A percentile compares a stretch with the other conserved stretches of the same genome.
phyloP scores from a whole-genome alignment of 1,140 invertebrate species.

The Nomia melanderi region DNA sequence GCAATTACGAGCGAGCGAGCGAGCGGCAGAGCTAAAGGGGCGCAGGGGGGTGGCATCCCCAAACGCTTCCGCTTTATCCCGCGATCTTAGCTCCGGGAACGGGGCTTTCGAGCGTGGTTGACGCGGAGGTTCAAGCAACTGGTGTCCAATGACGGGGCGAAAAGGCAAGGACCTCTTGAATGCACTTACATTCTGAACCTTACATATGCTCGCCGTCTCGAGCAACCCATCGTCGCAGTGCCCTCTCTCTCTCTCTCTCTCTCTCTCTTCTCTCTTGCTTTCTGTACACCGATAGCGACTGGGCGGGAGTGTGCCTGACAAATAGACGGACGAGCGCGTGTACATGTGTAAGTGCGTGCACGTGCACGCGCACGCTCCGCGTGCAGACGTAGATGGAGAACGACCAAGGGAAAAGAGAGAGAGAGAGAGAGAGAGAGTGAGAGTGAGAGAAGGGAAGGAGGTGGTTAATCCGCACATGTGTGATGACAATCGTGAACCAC shows the following conservation, averaged over 20 bases:
- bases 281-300: constrained; percentile 30
- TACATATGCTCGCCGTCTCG: constrained; percentile 59
- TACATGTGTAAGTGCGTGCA: background rate
- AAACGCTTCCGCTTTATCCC: constrained; percentile 36
- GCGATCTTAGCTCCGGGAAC: constrained; percentile 32
- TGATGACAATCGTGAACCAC: constrained; percentile 69
- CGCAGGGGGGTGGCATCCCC: background rate
- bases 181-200: constrained; percentile 65
- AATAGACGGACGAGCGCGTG: constrained; percentile 14
- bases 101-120: constrained; percentile 47
- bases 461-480: constrained; percentile 67
- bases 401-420: background rate
- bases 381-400: background rate
- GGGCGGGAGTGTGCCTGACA: constrained; percentile 32
- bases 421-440: constrained; percentile 21
- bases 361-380: background rate
- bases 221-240: constrained; percentile 26
- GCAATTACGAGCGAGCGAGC: constrained; percentile 12
- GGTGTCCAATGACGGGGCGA: constrained; percentile 62
- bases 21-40: too few species aligned
- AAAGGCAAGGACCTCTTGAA: constrained; percentile 63
- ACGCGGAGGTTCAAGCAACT: constrained; percentile 58
- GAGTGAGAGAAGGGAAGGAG: constrained; percentile 29
- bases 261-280: constrained; percentile 6
- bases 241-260: constrained; percentile 15